A percentile compares a stretch with the other conserved stretches of the same genome.
phyloP scores from a whole-genome alignment of 2,113 vertebrate genomes.

The Chaetops frenatus region DNA sequence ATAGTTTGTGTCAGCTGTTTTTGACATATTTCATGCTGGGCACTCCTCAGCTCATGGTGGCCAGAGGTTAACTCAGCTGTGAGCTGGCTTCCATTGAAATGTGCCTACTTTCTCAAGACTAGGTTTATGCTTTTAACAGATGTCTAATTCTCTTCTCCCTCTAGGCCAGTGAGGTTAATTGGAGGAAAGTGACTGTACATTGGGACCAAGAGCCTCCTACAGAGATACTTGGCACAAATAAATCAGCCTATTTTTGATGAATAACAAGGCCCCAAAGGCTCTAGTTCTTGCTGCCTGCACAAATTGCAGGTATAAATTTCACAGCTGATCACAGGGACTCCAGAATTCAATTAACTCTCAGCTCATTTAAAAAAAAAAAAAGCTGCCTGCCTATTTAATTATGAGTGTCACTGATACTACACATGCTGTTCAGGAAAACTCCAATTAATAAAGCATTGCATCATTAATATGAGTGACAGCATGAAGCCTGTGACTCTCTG shows the following conservation, averaged over 20 bases:
- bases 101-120: conserved; percentile 39
- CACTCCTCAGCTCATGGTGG: conserved; percentile 8
- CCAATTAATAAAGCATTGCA: conserved; percentile 58
- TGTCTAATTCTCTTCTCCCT: conserved; percentile 49
- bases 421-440: conserved; percentile 41
- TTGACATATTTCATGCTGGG: neutral
- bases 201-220: conserved; percentile 37
- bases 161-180: conserved; percentile 57
- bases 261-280: conserved; percentile 56
- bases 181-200: conserved; percentile 58
- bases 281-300: conserved; percentile 43
- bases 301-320: conserved; percentile 62
- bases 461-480: conserved; percentile 55
- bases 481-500: neutral
- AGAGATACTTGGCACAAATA: conserved; percentile 55
- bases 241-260: conserved; percentile 57
- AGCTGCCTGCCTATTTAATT: conserved; percentile 43
- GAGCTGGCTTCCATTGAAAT: conserved; percentile 35
- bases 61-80: conserved; percentile 35
- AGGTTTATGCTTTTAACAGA: conserved; percentile 58
- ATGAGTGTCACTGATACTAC: conserved; percentile 38
- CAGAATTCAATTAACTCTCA: conserved; percentile 58
- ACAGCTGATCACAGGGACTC: conserved; percentile 50
- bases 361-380: conserved; percentile 24
- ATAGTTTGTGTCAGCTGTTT: neutral